phyloP scores from a whole-genome alignment of 2,113 vertebrate genomes.

The Cygnus buccinator region DNA sequence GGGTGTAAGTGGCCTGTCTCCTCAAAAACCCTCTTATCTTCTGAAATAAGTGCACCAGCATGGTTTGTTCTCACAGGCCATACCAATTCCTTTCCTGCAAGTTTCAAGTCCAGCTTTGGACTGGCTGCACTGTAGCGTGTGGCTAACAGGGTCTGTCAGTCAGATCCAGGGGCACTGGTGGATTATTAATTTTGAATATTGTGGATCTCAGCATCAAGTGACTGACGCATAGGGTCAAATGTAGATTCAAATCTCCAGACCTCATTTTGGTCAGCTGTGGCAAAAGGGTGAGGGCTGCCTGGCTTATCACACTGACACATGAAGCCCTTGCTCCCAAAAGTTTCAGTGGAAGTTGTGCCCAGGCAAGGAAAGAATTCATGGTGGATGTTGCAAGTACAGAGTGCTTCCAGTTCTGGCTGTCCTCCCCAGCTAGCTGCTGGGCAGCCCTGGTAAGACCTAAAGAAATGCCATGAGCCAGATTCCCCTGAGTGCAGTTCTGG shows the following conservation, averaged over 20 bases:
- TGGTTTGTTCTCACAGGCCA: neutral
- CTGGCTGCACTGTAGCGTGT: accelerated
- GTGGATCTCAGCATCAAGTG: neutral
- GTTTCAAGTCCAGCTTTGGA: neutral
- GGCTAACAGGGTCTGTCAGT: neutral
- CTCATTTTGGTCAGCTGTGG: neutral
- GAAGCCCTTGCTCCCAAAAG: neutral
- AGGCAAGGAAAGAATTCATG: neutral
- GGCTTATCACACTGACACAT: neutral
- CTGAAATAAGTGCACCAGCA: neutral
- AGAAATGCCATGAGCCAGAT: neutral
- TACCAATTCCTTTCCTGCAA: neutral
- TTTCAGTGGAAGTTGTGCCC: neutral
- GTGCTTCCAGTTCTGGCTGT: neutral
- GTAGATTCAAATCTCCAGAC: neutral
- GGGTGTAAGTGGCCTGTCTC: neutral
- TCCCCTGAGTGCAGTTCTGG: neutral
- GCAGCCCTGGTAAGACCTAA: neutral
- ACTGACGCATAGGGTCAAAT: neutral
- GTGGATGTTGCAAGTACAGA: neutral
- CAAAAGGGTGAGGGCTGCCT: neutral
- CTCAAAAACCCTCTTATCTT: neutral
- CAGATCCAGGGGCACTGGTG: neutral
- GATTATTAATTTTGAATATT: neutral
- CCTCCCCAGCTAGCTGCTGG: neutral